Evolutionary conservation across 1,140 invertebrate genomes (phyloP).

Genomic region (Drosophila subobscura): DNA sequence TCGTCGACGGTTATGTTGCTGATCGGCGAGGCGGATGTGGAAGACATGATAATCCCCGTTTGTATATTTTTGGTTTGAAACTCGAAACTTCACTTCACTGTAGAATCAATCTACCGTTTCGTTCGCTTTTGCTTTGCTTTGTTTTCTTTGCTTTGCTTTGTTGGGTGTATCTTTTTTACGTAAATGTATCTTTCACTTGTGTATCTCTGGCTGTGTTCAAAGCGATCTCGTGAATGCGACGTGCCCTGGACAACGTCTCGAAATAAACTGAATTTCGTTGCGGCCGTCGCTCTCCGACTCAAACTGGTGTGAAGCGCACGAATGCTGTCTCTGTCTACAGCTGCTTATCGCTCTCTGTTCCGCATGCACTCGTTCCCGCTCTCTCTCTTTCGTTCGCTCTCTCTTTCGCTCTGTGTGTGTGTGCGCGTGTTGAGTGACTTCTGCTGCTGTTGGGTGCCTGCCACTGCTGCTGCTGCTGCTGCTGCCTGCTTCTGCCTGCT

Average conservation of each 20-base stretch:
- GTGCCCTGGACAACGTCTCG: slow-evolving; percentile 77
- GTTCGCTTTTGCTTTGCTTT: slow-evolving; percentile 37
- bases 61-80: slow-evolving; percentile 14
- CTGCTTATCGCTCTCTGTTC: too few species aligned
- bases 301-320: slow-evolving; percentile 67
- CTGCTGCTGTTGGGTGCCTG: slow-evolving; percentile 44
- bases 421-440: slow-evolving; percentile 69
- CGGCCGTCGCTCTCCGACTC: slow-evolving; percentile 70
- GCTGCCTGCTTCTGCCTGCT: slow-evolving; percentile 42
- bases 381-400: slow-evolving; percentile 31
- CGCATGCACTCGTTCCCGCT: not conserved
- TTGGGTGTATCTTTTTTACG: slow-evolving; percentile 2
- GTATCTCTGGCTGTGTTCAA: slow-evolving; percentile 17
- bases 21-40: slow-evolving; percentile 80
- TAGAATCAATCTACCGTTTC: not conserved
- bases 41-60: slow-evolving; percentile 76
- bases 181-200: slow-evolving; percentile 31
- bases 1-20: slow-evolving; percentile 83
- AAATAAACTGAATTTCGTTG: slow-evolving; percentile 74
- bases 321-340: slow-evolving; percentile 22
- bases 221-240: slow-evolving; percentile 61
- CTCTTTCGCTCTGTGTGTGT: slow-evolving; percentile 15
- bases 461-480: slow-evolving; percentile 47
- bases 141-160: slow-evolving; percentile 24
- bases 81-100: slow-evolving; percentile 22